A percentile compares a stretch with the other conserved stretches of the same genome.
Evolutionary conservation across 2,888 invertebrate species (phyloP).

Genomic region (Lithophane leautieri): DNA sequence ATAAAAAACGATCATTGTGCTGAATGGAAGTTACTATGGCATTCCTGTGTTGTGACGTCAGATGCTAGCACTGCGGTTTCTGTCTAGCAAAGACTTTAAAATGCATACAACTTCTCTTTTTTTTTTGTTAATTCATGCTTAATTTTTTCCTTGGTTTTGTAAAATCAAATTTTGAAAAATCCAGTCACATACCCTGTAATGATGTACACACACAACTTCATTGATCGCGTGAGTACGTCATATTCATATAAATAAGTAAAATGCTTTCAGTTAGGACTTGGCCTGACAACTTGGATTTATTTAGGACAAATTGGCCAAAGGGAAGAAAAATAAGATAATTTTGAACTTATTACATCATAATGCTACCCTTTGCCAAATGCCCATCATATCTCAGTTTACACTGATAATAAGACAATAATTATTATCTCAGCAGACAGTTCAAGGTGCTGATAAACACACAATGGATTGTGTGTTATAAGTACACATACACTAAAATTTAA

Average conservation of each 20-base stretch:
- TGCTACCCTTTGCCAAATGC: constrained; percentile 12
- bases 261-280: background rate
- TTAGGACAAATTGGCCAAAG: background rate
- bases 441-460: constrained; percentile 52
- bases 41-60: background rate
- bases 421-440: constrained; percentile 45
- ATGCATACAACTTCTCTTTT: background rate
- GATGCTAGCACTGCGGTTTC: background rate
- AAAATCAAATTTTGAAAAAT: too few relatives aligned
- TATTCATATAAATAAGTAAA: background rate
- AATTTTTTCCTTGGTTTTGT: too few relatives aligned
- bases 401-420: constrained; percentile 37
- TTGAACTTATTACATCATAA: constrained; percentile 16
- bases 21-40: background rate
- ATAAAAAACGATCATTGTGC: background rate
- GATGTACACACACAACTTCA: background rate
- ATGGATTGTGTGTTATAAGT: constrained; percentile 6
- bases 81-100: too few relatives aligned
- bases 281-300: background rate
- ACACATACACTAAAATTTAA: constrained; percentile 21
- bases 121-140: background rate
- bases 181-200: background rate
- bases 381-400: too few relatives aligned
- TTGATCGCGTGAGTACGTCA: background rate
- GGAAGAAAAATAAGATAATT: background rate